These are phyloP conservation scores for Megastigmus dorsalis DNA, from an alignment of 2,888 invertebrate species.

Conservation along the genomic window DNA sequence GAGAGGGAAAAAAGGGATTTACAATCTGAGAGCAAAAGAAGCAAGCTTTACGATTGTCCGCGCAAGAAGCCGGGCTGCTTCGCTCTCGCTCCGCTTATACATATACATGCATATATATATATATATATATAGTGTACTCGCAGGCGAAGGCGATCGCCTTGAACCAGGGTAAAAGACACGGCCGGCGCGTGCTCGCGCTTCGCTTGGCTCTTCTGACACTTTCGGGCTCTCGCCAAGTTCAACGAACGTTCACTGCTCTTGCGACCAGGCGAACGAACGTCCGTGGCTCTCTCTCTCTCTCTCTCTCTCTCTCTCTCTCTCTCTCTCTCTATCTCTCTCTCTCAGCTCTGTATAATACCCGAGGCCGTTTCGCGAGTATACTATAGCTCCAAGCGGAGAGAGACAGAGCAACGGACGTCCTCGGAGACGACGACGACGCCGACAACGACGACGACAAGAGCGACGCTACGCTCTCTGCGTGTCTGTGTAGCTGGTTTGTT, in stretches of 20 bases:
- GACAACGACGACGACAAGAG: too few relatives aligned
- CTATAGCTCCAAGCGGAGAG: slow-evolving; percentile 12
- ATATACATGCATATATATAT: too few relatives aligned
- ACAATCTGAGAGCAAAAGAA: slow-evolving; percentile 10
- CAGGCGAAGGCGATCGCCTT: slow-evolving; percentile 47
- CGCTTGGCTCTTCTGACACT: slow-evolving; percentile 59
- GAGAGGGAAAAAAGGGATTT: slow-evolving; percentile 35
- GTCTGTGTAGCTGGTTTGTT: not conserved
- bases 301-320: too few relatives aligned
- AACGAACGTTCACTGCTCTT: slow-evolving; percentile 59
- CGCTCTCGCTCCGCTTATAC: not conserved
- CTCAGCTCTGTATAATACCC: too few relatives aligned
- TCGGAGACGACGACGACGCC: slow-evolving; percentile 18
- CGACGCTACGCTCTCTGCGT: not conserved
- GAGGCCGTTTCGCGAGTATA: slow-evolving; percentile 36
- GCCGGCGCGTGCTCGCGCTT: slow-evolving; percentile 53
- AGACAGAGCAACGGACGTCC: too few relatives aligned
- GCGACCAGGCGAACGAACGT: slow-evolving; percentile 54
- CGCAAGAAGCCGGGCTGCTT: slow-evolving; percentile 8
- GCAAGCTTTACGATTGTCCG: slow-evolving; percentile 41
- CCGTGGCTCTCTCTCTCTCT: slow-evolving; percentile 52
- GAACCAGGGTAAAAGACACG: slow-evolving; percentile 41
- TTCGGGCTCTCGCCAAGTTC: slow-evolving; percentile 58
- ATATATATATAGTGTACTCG: too few relatives aligned
- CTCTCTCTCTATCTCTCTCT: too few relatives aligned